Base-by-base conservation (phyloP, 2,888 invertebrate genomes). In the Temnothorax ravouxi region DNA sequence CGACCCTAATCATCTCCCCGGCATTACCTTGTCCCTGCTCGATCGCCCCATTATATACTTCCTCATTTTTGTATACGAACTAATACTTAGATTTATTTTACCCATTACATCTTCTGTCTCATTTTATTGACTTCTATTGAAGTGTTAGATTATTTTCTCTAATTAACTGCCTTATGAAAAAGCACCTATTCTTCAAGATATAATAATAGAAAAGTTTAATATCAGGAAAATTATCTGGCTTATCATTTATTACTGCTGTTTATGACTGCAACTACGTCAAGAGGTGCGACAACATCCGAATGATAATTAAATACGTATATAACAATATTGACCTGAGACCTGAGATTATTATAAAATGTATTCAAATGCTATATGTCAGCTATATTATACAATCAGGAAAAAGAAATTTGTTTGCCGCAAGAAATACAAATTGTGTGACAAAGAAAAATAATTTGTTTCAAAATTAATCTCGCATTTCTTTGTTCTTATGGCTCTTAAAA, bases 1-100 rank as follows among this genome's bases (percentile, higher is more conserved):
- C 62, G 13, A 47, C 61, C 62, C 34, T 2, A 59, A 77, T 77
- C 67, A 8, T 72, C 47, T 69, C 29, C 29, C 71, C 47, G 8
- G 15, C 21, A 59, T 59, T 21, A 34, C 11, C 56, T 79, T 21
- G 41, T 21, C 44, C 13, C 21, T 18, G 38, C 18, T 76, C 21
- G 34, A 52, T 79, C n/a, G 9, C 25, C 1, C 21, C 8, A 11
- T 21, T n/a, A 56, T n/a, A 56, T 25, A 25, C 11, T 56, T 72
- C 18, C 4, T 69, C 18, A 41, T 2, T 9, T 34, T 71, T 13
- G 1, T 3, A 8, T 8, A 2, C 21, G 52, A 52, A 52, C 8
- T 44, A 29, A 44, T 61, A n/a, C 8, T 3, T 4, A 4, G 13
- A 74, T n/a, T n/a, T 15, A 61, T 13, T 29, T 74, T 29, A 29